These are phyloP conservation scores for Harmothoe impar DNA, from an alignment of 2,888 invertebrate genomes.

Conservation along the genomic window DNA sequence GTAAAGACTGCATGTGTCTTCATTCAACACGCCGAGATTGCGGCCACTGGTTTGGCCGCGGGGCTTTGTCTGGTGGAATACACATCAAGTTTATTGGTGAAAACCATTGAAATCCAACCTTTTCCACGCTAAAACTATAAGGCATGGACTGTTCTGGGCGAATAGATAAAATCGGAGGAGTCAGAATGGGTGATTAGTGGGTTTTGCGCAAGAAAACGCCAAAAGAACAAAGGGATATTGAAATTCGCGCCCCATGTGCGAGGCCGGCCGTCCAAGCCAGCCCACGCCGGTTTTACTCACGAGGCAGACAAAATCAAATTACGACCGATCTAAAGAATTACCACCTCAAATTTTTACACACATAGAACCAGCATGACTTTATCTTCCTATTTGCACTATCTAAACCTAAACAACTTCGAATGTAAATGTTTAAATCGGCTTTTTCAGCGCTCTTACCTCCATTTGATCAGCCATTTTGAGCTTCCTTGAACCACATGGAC, in stretches of 20 bases:
- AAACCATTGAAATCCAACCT: too few species aligned
- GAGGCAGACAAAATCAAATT: conserved; percentile 51
- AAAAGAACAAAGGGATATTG: conserved; percentile 49
- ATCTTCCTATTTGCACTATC: not conserved
- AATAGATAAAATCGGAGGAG: too few species aligned
- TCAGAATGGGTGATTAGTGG: too few species aligned
- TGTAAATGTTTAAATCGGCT: not conserved
- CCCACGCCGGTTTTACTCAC: not conserved
- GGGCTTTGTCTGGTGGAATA: too few species aligned
- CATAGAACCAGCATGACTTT: not conserved
- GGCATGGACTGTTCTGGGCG: too few species aligned
- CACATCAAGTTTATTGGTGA: too few species aligned
- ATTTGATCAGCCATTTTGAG: conserved; percentile 65
- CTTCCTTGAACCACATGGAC: conserved; percentile 60
- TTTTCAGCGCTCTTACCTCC: conserved; percentile 61
- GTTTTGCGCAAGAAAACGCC: not conserved
- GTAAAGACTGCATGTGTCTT: too few species aligned
- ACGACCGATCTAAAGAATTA: not conserved
- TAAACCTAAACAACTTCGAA: not conserved
- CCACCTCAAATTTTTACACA: not conserved
- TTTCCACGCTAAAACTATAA: too few species aligned
- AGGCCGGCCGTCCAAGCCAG: not conserved
- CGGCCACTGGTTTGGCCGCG: too few species aligned
- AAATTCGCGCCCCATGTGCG: conserved; percentile 59
- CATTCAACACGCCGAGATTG: too few species aligned